Percentiles rank a stretch among this genome's conserved stretches.
phyloP scores from a whole-genome alignment of 64 coral and sea anemone species.

The Stichodactyla helianthus region DNA sequence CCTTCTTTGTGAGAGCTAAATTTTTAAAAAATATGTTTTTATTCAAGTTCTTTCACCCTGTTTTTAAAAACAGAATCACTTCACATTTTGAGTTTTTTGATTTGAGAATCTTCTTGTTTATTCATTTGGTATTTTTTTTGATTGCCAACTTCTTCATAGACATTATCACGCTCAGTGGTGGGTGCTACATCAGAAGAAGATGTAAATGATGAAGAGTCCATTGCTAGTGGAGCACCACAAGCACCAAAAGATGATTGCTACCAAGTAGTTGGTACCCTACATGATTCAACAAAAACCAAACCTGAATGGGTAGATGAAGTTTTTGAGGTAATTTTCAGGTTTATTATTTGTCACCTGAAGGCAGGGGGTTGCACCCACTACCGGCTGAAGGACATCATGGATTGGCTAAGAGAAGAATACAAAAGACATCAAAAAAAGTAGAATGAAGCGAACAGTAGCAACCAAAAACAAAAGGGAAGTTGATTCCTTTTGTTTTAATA shows the following conservation, averaged over 20 bases:
- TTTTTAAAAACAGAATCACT: no score
- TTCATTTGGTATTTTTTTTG: background rate
- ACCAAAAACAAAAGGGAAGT: no score
- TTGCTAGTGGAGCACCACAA: constrained; percentile 57
- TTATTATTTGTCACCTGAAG: no score
- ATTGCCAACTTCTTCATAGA: background rate
- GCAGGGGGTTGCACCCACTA: no score
- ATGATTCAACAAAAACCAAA: constrained; percentile 66
- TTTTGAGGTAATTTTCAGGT: constrained; percentile 53
- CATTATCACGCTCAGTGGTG: constrained; percentile 69
- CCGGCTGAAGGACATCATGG: no score
- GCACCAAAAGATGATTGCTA: constrained; percentile 86
- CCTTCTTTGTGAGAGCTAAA: no score
- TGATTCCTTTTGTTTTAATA: no score
- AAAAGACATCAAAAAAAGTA: no score
- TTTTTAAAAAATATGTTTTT: no score
- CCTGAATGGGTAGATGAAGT: constrained; percentile 82
- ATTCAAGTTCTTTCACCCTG: background rate
- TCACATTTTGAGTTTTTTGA: no score
- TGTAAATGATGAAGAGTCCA: constrained; percentile 77
- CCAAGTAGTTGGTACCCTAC: constrained; percentile 79
- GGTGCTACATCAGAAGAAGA: constrained; percentile 92
- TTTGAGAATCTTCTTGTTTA: background rate
- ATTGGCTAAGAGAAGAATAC: no score
- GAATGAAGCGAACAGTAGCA: no score